Evolutionary conservation across 2,797 vertebrate species (phyloP), one percentile per base, ranked within the genome.

Genomic region (Echeneis naucrates): DNA sequence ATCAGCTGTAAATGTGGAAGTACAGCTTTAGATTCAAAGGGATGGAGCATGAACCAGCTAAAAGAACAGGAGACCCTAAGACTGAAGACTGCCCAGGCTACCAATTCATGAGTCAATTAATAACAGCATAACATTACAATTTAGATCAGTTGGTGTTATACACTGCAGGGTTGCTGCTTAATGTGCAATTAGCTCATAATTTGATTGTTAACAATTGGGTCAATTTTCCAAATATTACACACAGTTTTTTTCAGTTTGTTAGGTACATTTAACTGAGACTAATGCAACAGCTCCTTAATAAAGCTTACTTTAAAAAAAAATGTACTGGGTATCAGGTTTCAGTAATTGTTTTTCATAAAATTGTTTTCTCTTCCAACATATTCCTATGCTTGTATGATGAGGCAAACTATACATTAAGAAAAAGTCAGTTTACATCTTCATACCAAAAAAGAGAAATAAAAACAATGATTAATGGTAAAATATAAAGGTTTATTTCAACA

Each of bases 401-500:
- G 30, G 30, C 30, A 30, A 30, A 30, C 30, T 40, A 2, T 23
- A 27, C 12, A 47, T 45, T 6, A 0, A 52, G 33, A 38, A 13
- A 38, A 14, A 3, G 4, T 48, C 21, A 47, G 4, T 47, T 12
- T 24, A 48, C 45, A 24, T 23, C 23, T 7, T 5, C 13, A 50
- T 26, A 26, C 8, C 13, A 27, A 11, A 44, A 10, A 14, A 14
- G 5, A 16, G 17, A 38, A 33, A 1, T 11, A 42, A 1, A 59
- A 30, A 38, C 8, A 40, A 11, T 48, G 13, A 4, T 19, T 3
- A 4, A 64, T 66, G 7, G 62, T 63, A 19, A 60, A 73, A 73
- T 56, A 55, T 50, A 68, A 60, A 80, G 42, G n/a, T 90, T 88
- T 91, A 87, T 85, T 88, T 30, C 38, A 61, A 78, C 59, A 76